Base-by-base conservation (phyloP, 2,888 invertebrate species). In the Melolontha melolontha region DNA sequence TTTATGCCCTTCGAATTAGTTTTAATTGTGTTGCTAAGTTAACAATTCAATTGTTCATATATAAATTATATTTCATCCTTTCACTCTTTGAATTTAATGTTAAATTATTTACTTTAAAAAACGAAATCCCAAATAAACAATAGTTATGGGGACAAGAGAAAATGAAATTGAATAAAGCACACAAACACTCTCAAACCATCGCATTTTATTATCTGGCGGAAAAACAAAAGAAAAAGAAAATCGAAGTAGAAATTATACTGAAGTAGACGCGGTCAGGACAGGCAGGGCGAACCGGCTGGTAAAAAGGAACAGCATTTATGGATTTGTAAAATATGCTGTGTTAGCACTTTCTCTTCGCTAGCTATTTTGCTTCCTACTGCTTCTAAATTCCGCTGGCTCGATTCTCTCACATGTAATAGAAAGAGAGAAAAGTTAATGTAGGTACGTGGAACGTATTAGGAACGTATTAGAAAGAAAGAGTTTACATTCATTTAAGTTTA, bases 311-410 rank as follows among this genome's bases (percentile, higher is more conserved):
- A 40, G 44, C 75, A 75, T 76, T 76, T 77, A 76, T 76, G 72
- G 76, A 76, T 77, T 76, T 76, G 70, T 74, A 75, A 77, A 77
- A 76, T 77, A 76, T 77, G 77, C 77, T 75, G 73, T 40, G 70
- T 66, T 68, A 29, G 76, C 77, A 75, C 72, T 76, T 76, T 76
- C 73, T 71, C 73, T 68, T 59, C 65, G 59, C 59, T 41, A 29
- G 34, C 57, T 54, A 41, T 41, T 47, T 51, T 40, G 11, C 27
- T 40, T 39, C 27, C 55, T 29, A 12, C 54, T 44, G 55, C 55
- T 54, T 41, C 47, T 29, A 2, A 10, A 34, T 34, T 34, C 34
- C 6, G 10, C 10, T 6, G 8, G 1, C 10, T 10, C 34, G 8
- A 34, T 10, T 1, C 8, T 8, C 34, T 34, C 6, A 34, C 34